These are phyloP conservation scores for Andricus grossulariae DNA, from an alignment of 1,140 invertebrate species.

Conservation along the genomic window DNA sequence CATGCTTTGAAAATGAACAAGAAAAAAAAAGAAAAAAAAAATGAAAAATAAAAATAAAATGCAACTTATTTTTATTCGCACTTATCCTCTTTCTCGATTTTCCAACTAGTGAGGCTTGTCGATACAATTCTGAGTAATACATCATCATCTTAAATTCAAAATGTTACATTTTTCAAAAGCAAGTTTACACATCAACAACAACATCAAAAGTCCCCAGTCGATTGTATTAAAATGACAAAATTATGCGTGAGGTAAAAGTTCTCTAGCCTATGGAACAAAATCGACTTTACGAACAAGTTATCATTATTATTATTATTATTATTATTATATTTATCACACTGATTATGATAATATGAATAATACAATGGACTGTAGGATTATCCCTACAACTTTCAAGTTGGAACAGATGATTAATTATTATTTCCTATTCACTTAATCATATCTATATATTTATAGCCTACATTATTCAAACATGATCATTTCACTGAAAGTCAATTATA, in stretches of 20 bases:
- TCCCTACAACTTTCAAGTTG: neutral
- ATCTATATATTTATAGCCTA: neutral
- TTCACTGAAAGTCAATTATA: slow-evolving; percentile 17
- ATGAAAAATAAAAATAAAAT: neutral
- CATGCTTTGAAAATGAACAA: neutral
- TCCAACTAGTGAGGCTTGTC: neutral
- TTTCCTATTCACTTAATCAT: neutral
- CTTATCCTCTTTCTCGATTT: neutral
- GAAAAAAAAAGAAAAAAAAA: too few species aligned
- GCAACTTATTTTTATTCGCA: neutral
- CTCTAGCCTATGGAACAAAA: neutral
- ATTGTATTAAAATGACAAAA: slow-evolving; percentile 8
- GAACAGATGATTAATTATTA: neutral
- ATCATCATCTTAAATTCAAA: slow-evolving; percentile 2
- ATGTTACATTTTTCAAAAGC: neutral
- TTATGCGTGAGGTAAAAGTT: slow-evolving; percentile 11
- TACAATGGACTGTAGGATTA: slow-evolving; percentile 11
- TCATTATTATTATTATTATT: too few species aligned
- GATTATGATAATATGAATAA: neutral
- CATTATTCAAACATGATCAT: slow-evolving; percentile 10
- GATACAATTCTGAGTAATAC: slow-evolving; percentile 24
- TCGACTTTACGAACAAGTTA: slow-evolving; percentile 1
- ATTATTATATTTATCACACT: neutral
- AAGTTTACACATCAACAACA: too few species aligned
- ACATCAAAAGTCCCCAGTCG: neutral